phyloP scores from a whole-genome alignment of 2,797 vertebrate genomes.

The Petrocephalus sullivani region DNA sequence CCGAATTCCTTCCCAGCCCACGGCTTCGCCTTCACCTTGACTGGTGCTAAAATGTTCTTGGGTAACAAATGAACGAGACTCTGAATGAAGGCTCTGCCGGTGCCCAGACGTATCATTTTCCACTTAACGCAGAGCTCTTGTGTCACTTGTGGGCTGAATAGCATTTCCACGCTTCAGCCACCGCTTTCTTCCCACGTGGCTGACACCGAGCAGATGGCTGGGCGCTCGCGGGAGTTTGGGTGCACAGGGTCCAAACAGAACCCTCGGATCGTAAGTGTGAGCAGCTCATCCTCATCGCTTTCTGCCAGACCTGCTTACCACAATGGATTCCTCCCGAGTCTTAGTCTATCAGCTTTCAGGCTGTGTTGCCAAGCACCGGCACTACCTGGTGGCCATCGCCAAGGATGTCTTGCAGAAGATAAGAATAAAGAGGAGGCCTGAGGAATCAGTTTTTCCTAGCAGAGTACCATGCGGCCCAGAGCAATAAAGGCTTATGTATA shows the following conservation, averaged over 20 bases:
- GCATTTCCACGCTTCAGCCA: not conserved
- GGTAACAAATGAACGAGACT: not conserved
- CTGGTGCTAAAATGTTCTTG: not conserved
- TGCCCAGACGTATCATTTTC: constrained; percentile 16
- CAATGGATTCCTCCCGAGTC: not conserved
- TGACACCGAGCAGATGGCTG: not conserved
- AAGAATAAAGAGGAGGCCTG: not conserved
- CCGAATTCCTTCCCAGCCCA: not conserved
- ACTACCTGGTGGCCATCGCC: not conserved
- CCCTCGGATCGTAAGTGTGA: not conserved
- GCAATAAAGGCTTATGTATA: not conserved
- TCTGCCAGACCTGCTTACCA: not conserved
- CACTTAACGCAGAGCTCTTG: constrained; percentile 20
- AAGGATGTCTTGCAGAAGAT: not conserved
- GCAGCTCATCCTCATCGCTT: not conserved
- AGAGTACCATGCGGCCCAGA: not conserved
- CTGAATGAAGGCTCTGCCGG: not conserved
- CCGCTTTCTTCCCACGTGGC: not conserved
- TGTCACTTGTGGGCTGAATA: constrained; percentile 1
- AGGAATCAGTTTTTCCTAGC: not conserved
- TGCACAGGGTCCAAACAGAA: not conserved
- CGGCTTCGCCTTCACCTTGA: not conserved
- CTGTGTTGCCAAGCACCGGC: not conserved
- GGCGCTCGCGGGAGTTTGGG: not conserved
- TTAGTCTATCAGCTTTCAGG: not conserved